Conservation (phyloP, 2,888 invertebrate species). For the Agrochola lota region DNA sequence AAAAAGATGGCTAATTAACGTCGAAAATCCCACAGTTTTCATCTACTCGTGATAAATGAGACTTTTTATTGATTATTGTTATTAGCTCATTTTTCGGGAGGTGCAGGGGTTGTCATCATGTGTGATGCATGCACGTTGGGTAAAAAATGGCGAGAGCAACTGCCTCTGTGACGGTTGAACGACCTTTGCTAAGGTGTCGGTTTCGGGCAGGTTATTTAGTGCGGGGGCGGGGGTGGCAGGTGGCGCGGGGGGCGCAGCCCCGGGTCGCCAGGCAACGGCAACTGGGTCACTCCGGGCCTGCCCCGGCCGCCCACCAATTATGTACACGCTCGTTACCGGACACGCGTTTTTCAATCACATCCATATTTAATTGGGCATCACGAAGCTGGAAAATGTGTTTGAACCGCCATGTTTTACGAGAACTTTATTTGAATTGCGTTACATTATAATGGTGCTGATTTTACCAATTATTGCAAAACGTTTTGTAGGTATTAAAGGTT, state of each 20-base stretch:
- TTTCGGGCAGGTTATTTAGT: conserved; percentile 90
- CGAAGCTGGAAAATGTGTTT: conserved; percentile 89
- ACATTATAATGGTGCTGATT: conserved; percentile 63
- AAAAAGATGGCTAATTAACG: conserved; percentile 25
- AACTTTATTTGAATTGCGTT: conserved; percentile 81
- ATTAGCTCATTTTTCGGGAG: not conserved
- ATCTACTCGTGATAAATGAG: conserved; percentile 11
- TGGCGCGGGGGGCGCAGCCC: conserved; percentile 74
- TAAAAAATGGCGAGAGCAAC: conserved; percentile 79
- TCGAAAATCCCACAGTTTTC: conserved; percentile 24
- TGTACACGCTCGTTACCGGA: conserved; percentile 91
- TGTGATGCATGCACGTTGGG: conserved; percentile 62
- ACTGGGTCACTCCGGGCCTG: conserved; percentile 89
- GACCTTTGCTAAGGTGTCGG: conserved; percentile 90
- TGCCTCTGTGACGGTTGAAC: conserved; percentile 88
- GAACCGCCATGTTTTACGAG: conserved; percentile 85
- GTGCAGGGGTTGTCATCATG: conserved; percentile 21
- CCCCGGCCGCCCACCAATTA: conserved; percentile 88
- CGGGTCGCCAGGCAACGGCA: conserved; percentile 89
- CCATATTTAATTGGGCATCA: conserved; percentile 91
- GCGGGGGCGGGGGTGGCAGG: conserved; percentile 74
- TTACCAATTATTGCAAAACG: conserved; percentile 53
- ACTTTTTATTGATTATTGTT: conserved; percentile 41
- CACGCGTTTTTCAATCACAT: conserved; percentile 91
- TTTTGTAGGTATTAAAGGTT: conserved; percentile 39